Base-by-base conservation (phyloP, 2,797 vertebrate species). In the Mus caroli region DNA sequence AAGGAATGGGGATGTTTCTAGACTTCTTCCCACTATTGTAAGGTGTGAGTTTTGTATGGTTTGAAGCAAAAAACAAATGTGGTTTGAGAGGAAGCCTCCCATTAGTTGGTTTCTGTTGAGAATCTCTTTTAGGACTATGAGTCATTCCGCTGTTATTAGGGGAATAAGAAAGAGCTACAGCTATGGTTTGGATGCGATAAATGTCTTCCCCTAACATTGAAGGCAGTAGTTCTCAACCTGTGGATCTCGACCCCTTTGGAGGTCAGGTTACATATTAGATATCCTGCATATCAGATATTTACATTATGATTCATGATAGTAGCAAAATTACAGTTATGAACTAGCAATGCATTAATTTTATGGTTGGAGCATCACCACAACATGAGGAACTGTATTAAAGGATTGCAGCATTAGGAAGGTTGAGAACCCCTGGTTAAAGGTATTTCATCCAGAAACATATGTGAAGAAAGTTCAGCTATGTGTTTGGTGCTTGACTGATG, bases 41-140 rank as follows among this genome's bases (percentile, higher is more conserved):
- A 89, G 69, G 24, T 17, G 31, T 76, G 58, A 37, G 37, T 71
- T 82, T 89, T 91, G 62, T 52, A 26, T 4, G 26, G 20, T 64
- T 94, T 75, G n/a, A 28, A 69, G 71, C 46, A 82, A 93, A n/a
- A 80, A 90, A 19, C 79, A 28, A 26, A 10, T 62, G 15, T 69
- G 83, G 50, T 22, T 90, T 54, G 50, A 94, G 37, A 75, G 31
- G 34, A 95, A 91, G 15, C 9, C 46, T 6, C 75, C 22, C 82
- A 60, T 87, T 40, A 80, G 77, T 83, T 94, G 46, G 46, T 4
- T 79, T 96, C 34, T 79, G 11, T 24, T 91, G 87, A 75, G 67
- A 91, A 34, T 54, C 37, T 85, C 40, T 92, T 91, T 73, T 43
- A 91, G 56, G 54, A 79, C n/a, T 56, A 1, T 6, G 17, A 86